phyloP scores from a whole-genome alignment of 2,888 invertebrate species.

The Chironomus riparius region DNA sequence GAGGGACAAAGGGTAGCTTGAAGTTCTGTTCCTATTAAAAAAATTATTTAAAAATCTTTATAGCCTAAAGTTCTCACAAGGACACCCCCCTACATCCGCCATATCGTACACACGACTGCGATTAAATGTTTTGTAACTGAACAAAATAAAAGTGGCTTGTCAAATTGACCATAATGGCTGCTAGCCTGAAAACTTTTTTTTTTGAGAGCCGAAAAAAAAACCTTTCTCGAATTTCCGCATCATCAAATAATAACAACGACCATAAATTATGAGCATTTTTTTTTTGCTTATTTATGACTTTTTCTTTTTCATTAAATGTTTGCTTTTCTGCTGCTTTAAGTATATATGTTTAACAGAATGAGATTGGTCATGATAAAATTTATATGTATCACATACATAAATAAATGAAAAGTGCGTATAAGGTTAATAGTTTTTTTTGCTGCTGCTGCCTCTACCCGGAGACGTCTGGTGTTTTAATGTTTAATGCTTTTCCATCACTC shows the following conservation, averaged over 20 bases:
- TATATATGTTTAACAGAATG: not conserved
- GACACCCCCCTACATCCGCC: no score
- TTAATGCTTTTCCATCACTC: not conserved
- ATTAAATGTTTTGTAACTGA: no score
- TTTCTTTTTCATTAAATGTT: constrained; percentile 16
- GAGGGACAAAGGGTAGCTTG: no score
- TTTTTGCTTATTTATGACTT: constrained; percentile 17
- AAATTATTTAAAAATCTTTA: no score
- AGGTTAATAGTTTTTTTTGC: constrained; percentile 18
- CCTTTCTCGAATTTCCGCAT: constrained; percentile 17
- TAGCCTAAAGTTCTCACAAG: no score
- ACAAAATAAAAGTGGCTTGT: not conserved
- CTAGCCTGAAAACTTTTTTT: not conserved
- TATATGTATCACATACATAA: not conserved
- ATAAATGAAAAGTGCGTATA: not conserved
- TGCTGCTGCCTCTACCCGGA: not conserved
- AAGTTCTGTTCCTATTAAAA: no score
- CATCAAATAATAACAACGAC: constrained; percentile 22
- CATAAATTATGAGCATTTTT: constrained; percentile 21
- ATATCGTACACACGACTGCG: no score
- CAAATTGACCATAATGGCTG: not conserved
- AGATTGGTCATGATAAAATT: not conserved
- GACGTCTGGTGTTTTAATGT: constrained; percentile 24
- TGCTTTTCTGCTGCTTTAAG: not conserved
- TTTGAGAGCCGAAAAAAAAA: not conserved